Conservation (phyloP, 2,888 invertebrate genomes). For the Mycogona germanica region DNA sequence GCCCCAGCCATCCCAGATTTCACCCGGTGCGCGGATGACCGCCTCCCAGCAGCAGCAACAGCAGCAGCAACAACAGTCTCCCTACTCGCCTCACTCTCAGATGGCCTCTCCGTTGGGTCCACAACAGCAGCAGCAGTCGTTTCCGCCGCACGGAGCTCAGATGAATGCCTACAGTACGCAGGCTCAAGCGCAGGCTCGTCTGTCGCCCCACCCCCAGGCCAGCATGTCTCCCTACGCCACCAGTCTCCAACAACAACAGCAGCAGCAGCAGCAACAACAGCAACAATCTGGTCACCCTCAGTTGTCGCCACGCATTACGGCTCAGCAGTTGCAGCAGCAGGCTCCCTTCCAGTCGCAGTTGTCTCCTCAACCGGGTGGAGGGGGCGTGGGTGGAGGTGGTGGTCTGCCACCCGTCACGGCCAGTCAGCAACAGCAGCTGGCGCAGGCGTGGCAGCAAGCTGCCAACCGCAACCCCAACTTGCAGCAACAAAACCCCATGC, state of each 20-base stretch:
- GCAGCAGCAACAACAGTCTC: constrained; percentile 25
- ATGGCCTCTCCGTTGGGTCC: constrained; percentile 39
- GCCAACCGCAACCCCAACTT: constrained; percentile 16
- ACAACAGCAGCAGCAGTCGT: constrained; percentile 19
- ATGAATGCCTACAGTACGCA: constrained; percentile 20
- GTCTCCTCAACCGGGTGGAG: constrained; percentile 16
- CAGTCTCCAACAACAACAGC: constrained; percentile 25
- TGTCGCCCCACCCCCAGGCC: constrained; percentile 25
- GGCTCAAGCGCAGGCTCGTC: constrained; percentile 22
- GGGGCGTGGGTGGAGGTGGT: background rate
- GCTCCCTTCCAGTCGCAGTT: constrained; percentile 19
- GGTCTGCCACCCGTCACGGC: too few relatives aligned
- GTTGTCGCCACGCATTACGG: constrained; percentile 41
- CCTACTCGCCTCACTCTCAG: constrained; percentile 45
- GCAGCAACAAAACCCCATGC: constrained; percentile 64
- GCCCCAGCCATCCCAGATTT: constrained; percentile 31
- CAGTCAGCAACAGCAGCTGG: too few relatives aligned
- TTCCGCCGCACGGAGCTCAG: constrained; percentile 14
- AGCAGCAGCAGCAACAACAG: constrained; percentile 32
- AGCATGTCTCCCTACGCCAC: constrained; percentile 28
- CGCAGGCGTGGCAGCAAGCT: constrained; percentile 2
- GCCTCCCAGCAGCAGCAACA: constrained; percentile 22
- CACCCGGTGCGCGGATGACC: constrained; percentile 29
- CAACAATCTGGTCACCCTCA: constrained; percentile 27
- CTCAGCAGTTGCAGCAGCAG: constrained; percentile 46